Evolutionary conservation across 2,797 vertebrate species (phyloP).

Genomic region (Fringilla coelebs): DNA sequence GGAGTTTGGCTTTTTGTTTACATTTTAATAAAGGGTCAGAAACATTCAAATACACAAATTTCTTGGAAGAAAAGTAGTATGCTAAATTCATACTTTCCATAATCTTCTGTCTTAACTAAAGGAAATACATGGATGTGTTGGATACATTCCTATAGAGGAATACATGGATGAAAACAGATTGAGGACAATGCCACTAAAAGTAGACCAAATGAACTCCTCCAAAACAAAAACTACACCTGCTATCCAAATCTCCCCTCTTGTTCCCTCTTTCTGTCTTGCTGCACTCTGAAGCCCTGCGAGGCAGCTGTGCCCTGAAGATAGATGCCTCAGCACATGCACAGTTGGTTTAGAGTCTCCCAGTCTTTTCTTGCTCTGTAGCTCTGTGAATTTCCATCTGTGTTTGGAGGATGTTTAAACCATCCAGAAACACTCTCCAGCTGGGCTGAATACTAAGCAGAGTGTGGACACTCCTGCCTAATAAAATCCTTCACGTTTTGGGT

Average conservation of each 20-base stretch:
- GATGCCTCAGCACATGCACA: background rate
- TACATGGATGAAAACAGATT: background rate
- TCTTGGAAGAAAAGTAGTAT: background rate
- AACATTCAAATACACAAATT: background rate
- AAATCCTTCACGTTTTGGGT: background rate
- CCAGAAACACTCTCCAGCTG: background rate
- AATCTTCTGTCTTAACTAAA: background rate
- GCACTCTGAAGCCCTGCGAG: background rate
- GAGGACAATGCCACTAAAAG: background rate
- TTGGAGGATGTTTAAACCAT: background rate
- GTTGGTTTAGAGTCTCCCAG: background rate
- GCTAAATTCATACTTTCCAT: background rate
- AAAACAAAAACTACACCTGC: background rate
- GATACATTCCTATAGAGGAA: background rate
- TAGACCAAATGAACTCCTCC: background rate
- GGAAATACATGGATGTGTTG: no score
- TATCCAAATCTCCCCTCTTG: background rate
- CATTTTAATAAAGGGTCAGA: background rate
- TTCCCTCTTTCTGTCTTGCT: background rate
- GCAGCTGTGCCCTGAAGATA: accelerated
- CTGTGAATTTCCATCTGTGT: background rate
- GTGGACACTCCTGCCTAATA: background rate
- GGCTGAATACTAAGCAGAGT: background rate
- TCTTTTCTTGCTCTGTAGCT: background rate
- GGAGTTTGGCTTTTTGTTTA: background rate